Evolutionary conservation across 2,888 invertebrate genomes (phyloP).

Genomic region (Drosophila mimetica): DNA sequence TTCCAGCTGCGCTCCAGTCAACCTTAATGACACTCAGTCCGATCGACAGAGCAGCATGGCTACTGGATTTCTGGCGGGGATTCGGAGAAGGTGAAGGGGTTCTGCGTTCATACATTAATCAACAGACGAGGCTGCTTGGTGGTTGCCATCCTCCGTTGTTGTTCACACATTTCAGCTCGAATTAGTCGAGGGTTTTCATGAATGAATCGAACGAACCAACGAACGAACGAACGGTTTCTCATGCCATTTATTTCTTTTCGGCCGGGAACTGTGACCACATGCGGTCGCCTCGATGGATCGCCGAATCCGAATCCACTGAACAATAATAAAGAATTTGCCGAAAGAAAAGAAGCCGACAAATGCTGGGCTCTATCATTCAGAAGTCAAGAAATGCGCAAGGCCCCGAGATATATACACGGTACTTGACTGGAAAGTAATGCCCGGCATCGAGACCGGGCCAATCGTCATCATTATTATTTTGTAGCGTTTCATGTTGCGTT

Average conservation of each 20-base stretch:
- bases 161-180: slow-evolving; percentile 77
- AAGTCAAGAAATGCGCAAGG: slow-evolving; percentile 71
- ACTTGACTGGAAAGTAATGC: slow-evolving; percentile 53
- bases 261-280: slow-evolving; percentile 56
- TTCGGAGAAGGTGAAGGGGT: slow-evolving; percentile 2
- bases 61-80: slow-evolving; percentile 59
- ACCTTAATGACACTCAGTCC: slow-evolving; percentile 76
- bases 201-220: slow-evolving; percentile 53
- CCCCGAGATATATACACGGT: slow-evolving; percentile 14
- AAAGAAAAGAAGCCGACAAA: slow-evolving; percentile 61
- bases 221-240: slow-evolving; percentile 23
- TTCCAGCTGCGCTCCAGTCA: slow-evolving; percentile 76
- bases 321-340: slow-evolving; percentile 72
- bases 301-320: slow-evolving; percentile 14
- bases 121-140: slow-evolving; percentile 53
- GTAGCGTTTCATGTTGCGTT: slow-evolving; percentile 74
- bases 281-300: slow-evolving; percentile 49
- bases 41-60: slow-evolving; percentile 73
- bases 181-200: slow-evolving; percentile 72
- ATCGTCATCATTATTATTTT: slow-evolving; percentile 76
- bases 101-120: slow-evolving; percentile 72
- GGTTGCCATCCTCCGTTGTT: slow-evolving; percentile 53
- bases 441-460: slow-evolving; percentile 19
- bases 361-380: slow-evolving; percentile 42
- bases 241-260: slow-evolving; percentile 20